Evolutionary conservation across 1,140 invertebrate genomes (phyloP), one percentile per base, ranked within the genome.

Genomic region (Magallana angulata): DNA sequence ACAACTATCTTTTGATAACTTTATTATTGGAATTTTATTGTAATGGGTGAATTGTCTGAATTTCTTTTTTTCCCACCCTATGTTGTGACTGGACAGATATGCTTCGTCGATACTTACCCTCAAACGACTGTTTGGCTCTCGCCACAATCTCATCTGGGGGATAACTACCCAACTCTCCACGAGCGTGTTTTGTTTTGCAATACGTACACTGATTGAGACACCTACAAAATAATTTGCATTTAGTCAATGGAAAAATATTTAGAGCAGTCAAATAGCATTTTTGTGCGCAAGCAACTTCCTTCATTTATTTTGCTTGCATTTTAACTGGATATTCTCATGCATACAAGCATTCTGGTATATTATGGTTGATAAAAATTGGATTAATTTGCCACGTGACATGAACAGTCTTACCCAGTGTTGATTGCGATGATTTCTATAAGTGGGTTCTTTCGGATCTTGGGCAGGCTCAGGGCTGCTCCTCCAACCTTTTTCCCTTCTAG

Each of bases 121-220:
- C 87, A 92, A 96, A 99, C 0, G 98, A 98, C 95, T 98, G 97
- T 86, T 92, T 90, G 18, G 96, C 96, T 91, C 96, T 92, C 48
- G 94, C 94, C 5, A 96, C 95, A 85, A 96, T 95, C 85, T 96
- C 95, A 57, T 96, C 94, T 0, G 97, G 97, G 0, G 97, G 96
- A 95, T 99, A 99, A 94, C 98, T 99, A 0, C 97, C 98, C 1
- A 99, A 94, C 93, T 99, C 97, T 0, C 99, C 99, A 89, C 99
- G 95, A 0, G 99, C 99, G 95, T 99, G 98, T 94, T 99, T 99
- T 0, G 99, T 99, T 95, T 99, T 99, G 93, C 99, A 99, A 93
- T 99, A 99, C 0, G 99, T 99, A 94, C 99, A 99, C 91, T 99
- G 98, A 95, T 99, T 99, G 6, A 99, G 95, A 93, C 99, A 99